Evolutionary conservation across 2,888 invertebrate species (phyloP).

Genomic region (Chirona hameri): DNA sequence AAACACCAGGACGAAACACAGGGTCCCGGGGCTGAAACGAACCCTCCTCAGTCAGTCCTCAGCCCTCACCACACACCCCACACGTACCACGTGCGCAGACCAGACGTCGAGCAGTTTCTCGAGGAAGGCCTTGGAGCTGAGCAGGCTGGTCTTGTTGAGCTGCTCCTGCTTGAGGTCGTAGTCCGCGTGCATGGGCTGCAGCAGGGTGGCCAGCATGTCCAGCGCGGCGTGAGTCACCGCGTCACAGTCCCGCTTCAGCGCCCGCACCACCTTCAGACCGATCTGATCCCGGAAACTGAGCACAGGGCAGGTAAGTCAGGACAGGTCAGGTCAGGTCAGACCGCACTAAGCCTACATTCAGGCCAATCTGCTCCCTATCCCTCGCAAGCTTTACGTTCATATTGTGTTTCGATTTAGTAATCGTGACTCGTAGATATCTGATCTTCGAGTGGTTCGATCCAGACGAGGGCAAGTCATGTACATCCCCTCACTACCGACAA

Average conservation of each 20-base stretch:
- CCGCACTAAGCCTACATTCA: not conserved
- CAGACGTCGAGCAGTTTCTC: conserved; percentile 93
- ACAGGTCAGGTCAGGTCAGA: not conserved
- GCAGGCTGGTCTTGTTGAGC: conserved; percentile 90
- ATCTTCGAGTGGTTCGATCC: too few relatives aligned
- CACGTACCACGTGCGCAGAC: conserved; percentile 83
- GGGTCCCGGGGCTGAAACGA: too few relatives aligned
- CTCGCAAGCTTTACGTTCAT: too few relatives aligned
- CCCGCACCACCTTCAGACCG: conserved; percentile 85
- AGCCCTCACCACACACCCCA: too few relatives aligned
- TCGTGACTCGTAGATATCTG: too few relatives aligned
- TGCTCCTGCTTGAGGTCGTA: conserved; percentile 97
- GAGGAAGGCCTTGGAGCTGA: conserved; percentile 85
- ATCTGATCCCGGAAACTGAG: conserved; percentile 88
- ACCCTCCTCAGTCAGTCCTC: too few relatives aligned
- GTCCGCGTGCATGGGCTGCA: conserved; percentile 96
- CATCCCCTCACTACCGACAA: too few relatives aligned
- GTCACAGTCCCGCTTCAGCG: conserved; percentile 78
- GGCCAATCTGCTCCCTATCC: not conserved
- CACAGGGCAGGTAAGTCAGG: not conserved
- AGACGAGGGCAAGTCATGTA: too few relatives aligned
- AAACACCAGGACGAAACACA: too few relatives aligned
- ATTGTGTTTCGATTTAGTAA: too few relatives aligned
- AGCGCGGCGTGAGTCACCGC: conserved; percentile 94
- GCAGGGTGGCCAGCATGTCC: conserved; percentile 93